Percentiles rank a stretch among this genome's conserved stretches.
phyloP scores from a whole-genome alignment of 37 sponge, comb jelly and placozoan species.

The Mnemiopsis leidyi region DNA sequence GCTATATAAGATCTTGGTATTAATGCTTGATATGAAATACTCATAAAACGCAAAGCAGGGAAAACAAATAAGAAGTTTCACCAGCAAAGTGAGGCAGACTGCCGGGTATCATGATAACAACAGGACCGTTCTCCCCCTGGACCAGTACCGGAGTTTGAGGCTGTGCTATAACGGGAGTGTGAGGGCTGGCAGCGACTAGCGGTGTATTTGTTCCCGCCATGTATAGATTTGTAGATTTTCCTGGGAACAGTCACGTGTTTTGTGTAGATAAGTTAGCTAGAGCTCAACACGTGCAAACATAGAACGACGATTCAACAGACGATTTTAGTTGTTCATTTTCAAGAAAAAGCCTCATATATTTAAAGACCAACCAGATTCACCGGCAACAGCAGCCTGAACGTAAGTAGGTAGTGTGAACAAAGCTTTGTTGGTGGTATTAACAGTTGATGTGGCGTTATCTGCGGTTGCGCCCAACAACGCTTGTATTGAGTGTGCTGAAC shows the following conservation, averaged over 20 bases:
- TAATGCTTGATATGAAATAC: too few species aligned
- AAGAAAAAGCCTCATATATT: too few species aligned
- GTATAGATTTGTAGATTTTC: background rate
- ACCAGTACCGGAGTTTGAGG: slow-evolving; percentile 58
- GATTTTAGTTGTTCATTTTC: too few species aligned
- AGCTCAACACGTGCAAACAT: too few species aligned
- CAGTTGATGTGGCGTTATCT: slow-evolving; percentile 16
- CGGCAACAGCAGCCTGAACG: background rate
- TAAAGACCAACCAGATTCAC: background rate
- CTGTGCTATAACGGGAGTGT: background rate
- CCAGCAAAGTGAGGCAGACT: slow-evolving; percentile 25
- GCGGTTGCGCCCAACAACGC: background rate
- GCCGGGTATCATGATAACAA: slow-evolving; percentile 53
- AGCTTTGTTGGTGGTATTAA: slow-evolving; percentile 28
- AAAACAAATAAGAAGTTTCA: background rate
- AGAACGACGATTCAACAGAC: too few species aligned
- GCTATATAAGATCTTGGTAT: too few species aligned
- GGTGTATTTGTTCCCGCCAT: slow-evolving; percentile 17
- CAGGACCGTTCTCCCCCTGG: slow-evolving; percentile 60
- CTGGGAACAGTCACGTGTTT: too few species aligned
- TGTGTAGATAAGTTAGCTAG: too few species aligned
- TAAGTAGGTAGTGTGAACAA: background rate
- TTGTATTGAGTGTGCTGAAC: slow-evolving; percentile 43
- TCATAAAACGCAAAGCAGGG: too few species aligned
- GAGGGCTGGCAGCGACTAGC: background rate